Conservation (phyloP, 92 coral and sea anemone species). For the Galaxea fascicularis region DNA sequence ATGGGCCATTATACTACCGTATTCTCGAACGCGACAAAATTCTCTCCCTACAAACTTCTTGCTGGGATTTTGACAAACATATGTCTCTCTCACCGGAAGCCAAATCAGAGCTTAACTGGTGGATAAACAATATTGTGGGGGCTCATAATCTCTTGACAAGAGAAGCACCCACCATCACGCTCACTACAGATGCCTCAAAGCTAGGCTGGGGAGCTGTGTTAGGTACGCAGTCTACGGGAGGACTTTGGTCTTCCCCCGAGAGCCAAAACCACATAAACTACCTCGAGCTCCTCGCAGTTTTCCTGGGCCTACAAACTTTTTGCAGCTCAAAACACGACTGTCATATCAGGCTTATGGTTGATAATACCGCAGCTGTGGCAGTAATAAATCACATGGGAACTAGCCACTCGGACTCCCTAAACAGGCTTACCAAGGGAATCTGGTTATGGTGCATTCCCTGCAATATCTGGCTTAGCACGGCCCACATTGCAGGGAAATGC, state of each 20-base stretch:
- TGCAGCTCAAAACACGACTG: conserved; percentile 29
- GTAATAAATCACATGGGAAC: conserved; percentile 68
- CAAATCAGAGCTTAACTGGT: no score
- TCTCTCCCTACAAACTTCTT: no score
- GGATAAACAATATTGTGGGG: no score
- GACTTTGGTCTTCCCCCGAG: conserved; percentile 38
- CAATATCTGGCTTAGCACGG: conserved; percentile 51
- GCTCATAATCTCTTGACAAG: no score
- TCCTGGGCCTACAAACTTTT: conserved; percentile 35
- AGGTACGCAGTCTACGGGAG: conserved; percentile 34
- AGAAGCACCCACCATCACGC: conserved; percentile 32
- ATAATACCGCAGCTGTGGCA: conserved; percentile 48
- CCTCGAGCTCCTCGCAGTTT: conserved; percentile 55
- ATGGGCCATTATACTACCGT: conserved; percentile 47
- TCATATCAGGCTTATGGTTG: conserved; percentile 33
- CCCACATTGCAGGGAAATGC: conserved; percentile 57
- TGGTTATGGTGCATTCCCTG: conserved; percentile 69
- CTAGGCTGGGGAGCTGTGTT: conserved; percentile 59
- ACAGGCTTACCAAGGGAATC: conserved; percentile 42
- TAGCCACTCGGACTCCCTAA: conserved; percentile 55
- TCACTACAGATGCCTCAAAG: conserved; percentile 59
- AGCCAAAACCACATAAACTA: conserved; percentile 54
- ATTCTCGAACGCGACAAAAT: no score
- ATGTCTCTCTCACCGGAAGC: no score
- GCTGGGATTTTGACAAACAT: no score